Base-by-base conservation (phyloP, 1,140 invertebrate species). In the Nymphalis io region DNA sequence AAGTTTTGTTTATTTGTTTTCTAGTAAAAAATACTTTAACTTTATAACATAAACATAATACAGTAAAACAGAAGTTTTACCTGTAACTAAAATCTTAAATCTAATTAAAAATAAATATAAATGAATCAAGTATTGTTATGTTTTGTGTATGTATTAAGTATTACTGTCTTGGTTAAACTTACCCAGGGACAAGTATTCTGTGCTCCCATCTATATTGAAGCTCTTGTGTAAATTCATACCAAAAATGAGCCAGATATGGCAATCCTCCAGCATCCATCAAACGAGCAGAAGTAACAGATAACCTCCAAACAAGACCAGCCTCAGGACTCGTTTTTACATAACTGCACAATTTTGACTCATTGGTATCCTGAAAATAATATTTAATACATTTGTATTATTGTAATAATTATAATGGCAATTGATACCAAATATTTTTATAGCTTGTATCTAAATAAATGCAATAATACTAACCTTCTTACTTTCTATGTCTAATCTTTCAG, bases 141-240 rank as follows among this genome's bases (percentile, higher is more conserved):
- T 42, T 13, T 15, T 13, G 40, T 11, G 13, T 13, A 15, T n/a
- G n/a, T 18, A 5, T 46, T 46, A 15, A 8, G n/a, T 20, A 51
- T 20, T 11, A 51, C 11, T 51, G 3, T 51, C 12, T 23, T 40
- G 16, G 5, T 6, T 18, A 2, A 39, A 95, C 96, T 96, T 91
- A 98, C 97, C 97, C 98, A 15, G 96, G 95, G 72, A 99, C 95
- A 13, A 93, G 77, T 65, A 96, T 94, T 40, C 92, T 93, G 76
- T 96, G 96, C 73, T 99, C 97, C 97, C 97, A 98, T 33, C 98
- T 92, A 81, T 96, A 97, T 64, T 97, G 93, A 74, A 99, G 94
- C 87, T 99, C 98, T 72, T 97, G 94, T 0, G 96, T 94, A 82
- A 99, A 96, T 82, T 98, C 97, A 79, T 97, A 96, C 97, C 98